Evolutionary conservation across 2,113 vertebrate genomes (phyloP).

Genomic region (Anguilla rostrata): DNA sequence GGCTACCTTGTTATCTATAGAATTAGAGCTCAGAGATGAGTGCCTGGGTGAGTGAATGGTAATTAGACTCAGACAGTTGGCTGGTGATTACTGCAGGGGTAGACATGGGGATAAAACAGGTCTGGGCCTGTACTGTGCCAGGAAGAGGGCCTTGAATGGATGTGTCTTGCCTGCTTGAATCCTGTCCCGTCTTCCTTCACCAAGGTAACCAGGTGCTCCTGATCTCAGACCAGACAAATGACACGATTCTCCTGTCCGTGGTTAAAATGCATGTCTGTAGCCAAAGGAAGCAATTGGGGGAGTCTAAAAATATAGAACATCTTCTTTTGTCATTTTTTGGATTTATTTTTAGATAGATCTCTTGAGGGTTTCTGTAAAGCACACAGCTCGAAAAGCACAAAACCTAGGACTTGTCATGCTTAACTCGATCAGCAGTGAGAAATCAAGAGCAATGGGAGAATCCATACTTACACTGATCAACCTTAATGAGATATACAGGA

Average conservation of each 20-base stretch:
- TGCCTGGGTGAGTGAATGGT: neutral
- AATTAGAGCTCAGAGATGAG: conserved; percentile 2
- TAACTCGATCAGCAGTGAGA: neutral
- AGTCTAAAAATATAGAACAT: neutral
- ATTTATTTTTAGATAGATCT: neutral
- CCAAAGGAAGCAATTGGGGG: neutral
- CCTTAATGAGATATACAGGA: no score
- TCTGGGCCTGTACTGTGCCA: neutral
- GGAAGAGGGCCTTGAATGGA: neutral
- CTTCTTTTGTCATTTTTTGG: neutral
- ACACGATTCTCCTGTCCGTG: neutral
- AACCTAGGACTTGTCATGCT: neutral
- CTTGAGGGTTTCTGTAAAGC: neutral
- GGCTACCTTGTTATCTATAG: neutral
- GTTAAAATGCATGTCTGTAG: neutral
- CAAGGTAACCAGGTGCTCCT: neutral
- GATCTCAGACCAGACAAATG: neutral
- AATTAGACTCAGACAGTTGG: neutral
- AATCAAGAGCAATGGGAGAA: neutral
- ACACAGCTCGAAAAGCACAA: neutral
- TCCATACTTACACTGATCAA: no score
- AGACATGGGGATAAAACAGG: neutral
- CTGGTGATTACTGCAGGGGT: neutral
- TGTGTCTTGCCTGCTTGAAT: neutral
- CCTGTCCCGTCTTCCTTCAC: neutral